Percentiles rank a stretch among this genome's conserved stretches.
Evolutionary conservation across 2,797 vertebrate species (phyloP).

Genomic region (Apodemus agrarius): DNA sequence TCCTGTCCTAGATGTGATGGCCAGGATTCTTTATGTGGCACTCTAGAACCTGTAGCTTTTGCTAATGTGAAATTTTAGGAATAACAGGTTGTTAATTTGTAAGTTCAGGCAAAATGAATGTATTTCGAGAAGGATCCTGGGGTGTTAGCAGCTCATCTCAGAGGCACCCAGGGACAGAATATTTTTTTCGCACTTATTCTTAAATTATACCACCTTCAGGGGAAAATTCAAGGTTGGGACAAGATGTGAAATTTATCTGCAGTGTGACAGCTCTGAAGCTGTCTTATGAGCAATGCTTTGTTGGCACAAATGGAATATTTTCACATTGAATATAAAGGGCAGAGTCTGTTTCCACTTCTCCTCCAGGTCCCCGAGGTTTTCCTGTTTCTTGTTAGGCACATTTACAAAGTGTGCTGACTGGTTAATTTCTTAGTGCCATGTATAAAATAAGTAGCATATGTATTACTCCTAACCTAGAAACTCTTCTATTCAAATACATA

Average conservation of each 20-base stretch:
- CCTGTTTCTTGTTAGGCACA: conserved; percentile 75
- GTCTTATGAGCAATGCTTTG: conserved; percentile 68
- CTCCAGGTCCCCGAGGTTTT: conserved; percentile 62
- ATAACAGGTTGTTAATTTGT: background rate
- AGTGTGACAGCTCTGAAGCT: conserved; percentile 58
- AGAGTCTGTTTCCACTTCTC: conserved; percentile 76
- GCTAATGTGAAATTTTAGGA: background rate
- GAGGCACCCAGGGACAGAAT: rapidly evolving
- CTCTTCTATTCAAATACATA: conserved; percentile 51
- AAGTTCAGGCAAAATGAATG: background rate
- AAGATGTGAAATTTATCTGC: conserved; percentile 69
- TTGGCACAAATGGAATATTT: conserved; percentile 76
- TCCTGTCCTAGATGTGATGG: background rate
- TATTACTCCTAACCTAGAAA: conserved; percentile 61
- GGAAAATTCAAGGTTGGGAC: conserved; percentile 50
- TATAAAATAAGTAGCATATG: conserved; percentile 79
- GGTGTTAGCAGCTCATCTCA: background rate
- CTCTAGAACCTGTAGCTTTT: background rate
- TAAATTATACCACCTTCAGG: conserved; percentile 62
- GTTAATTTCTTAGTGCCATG: conserved; percentile 72
- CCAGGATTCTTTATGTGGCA: background rate
- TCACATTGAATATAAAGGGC: conserved; percentile 69
- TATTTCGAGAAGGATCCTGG: background rate
- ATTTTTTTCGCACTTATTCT: conserved; percentile 44
- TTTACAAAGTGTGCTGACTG: conserved; percentile 77